Percentiles rank a stretch among this genome's conserved stretches.
Evolutionary conservation across 2,888 invertebrate species (phyloP).

Genomic region (Hirtodrosophila confusa): DNA sequence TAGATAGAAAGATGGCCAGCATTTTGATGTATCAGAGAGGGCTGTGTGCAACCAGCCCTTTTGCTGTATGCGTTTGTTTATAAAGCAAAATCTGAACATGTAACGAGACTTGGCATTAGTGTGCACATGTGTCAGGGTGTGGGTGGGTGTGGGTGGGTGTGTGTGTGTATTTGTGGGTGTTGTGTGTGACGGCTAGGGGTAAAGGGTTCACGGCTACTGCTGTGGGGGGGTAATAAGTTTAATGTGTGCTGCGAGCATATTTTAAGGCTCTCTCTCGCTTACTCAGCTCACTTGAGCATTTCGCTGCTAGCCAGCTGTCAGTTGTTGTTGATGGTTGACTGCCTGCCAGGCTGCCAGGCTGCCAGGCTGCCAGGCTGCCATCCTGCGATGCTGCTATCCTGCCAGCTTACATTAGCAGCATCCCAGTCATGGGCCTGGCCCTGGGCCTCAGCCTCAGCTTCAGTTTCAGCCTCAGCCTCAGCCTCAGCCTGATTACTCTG

Average conservation of each 20-base stretch:
- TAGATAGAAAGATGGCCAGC: slow-evolving; percentile 47
- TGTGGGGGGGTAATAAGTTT: slow-evolving; percentile 71
- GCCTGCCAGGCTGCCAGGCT: slow-evolving; percentile 23
- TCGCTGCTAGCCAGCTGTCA: slow-evolving; percentile 73
- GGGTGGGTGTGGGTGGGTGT: not conserved
- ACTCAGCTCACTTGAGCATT: slow-evolving; percentile 42
- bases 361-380: not conserved
- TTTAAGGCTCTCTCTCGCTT: slow-evolving; percentile 50
- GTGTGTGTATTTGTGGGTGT: slow-evolving; percentile 11
- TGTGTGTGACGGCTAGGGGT: not conserved
- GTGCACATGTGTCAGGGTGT: slow-evolving; percentile 7
- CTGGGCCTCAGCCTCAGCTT: slow-evolving; percentile 24
- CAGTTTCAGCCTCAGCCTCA: slow-evolving; percentile 21
- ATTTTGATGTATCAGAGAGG: slow-evolving; percentile 57
- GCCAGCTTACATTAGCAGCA: slow-evolving; percentile 62
- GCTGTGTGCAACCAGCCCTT: slow-evolving; percentile 70
- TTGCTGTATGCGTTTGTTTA: slow-evolving; percentile 68
- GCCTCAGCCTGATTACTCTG: slow-evolving; percentile 39
- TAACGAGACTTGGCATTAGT: slow-evolving; percentile 50
- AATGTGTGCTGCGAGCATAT: slow-evolving; percentile 77
- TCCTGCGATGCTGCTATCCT: slow-evolving; percentile 8
- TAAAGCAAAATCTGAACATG: slow-evolving; percentile 66
- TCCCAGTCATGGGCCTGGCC: slow-evolving; percentile 40
- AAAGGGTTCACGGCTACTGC: slow-evolving; percentile 12
- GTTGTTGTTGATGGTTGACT: slow-evolving; percentile 71